These are phyloP conservation scores for Formica selysi DNA, from an alignment of 1,140 invertebrate species.

Conservation along the genomic window DNA sequence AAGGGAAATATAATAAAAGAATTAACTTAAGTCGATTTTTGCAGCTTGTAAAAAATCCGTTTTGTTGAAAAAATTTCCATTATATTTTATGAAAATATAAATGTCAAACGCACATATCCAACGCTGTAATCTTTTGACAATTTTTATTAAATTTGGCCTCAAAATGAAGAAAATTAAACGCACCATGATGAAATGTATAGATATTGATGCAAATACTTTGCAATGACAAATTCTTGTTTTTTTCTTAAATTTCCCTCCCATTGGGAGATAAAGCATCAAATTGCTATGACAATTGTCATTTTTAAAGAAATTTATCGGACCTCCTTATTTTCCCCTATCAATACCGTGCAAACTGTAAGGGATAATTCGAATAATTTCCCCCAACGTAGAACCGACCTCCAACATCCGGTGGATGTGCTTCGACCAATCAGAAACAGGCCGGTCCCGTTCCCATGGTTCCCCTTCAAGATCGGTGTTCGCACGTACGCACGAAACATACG, in stretches of 20 bases:
- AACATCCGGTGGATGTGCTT: conserved; percentile 73
- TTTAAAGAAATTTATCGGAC: conserved; percentile 31
- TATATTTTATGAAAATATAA: not conserved
- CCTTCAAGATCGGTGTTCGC: conserved; percentile 69
- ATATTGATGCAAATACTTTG: not conserved
- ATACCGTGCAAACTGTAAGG: conserved; percentile 30
- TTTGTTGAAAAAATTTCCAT: not conserved
- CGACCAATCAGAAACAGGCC: conserved; percentile 69
- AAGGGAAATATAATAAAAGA: no score
- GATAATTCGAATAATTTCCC: conserved; percentile 56
- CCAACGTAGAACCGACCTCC: conserved; percentile 59
- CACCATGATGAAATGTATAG: not conserved
- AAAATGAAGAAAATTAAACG: not conserved
- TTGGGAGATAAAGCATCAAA: no score
- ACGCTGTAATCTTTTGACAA: not conserved
- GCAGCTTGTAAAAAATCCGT: no score
- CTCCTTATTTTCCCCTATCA: not conserved
- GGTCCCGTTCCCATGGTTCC: conserved; percentile 68
- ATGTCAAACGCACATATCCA: not conserved
- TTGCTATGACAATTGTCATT: not conserved
- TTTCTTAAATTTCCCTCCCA: not conserved
- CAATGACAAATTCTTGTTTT: not conserved
- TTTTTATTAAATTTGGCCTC: not conserved
- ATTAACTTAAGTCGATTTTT: no score
- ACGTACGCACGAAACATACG: conserved; percentile 63